Percentiles rank a stretch among this genome's conserved stretches.
Conservation (phyloP, 2,888 invertebrate species). For the Neocrepidodera transversa region DNA sequence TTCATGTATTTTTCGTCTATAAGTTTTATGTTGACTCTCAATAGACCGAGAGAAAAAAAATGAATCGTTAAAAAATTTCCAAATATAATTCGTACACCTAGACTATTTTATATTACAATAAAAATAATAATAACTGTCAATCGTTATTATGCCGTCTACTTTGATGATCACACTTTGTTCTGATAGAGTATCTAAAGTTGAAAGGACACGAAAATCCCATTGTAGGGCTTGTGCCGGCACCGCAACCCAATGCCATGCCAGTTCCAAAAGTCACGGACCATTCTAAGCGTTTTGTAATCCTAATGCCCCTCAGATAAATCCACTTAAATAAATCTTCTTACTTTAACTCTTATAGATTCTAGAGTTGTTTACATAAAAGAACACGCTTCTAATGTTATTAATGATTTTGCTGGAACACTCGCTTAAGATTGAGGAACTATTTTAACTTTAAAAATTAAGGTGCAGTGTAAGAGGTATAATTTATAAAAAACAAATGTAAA, state of each 20-base stretch:
- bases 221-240: constrained; percentile 31
- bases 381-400: constrained; percentile 31
- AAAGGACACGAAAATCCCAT: constrained; percentile 43
- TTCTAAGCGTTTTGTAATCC: constrained; percentile 39
- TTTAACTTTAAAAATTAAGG: constrained; percentile 4
- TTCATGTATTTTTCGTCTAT: background rate
- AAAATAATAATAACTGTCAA: constrained; percentile 21
- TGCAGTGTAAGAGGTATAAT: background rate
- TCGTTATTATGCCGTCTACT: constrained; percentile 20
- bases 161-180: constrained; percentile 30
- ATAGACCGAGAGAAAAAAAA: too few species aligned
- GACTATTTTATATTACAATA: constrained; percentile 2
- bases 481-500: too few species aligned
- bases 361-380: constrained; percentile 39
- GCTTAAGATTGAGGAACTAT: constrained; percentile 23
- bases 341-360: constrained; percentile 22
- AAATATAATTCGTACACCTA: background rate
- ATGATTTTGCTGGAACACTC: constrained; percentile 20
- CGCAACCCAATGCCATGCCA: constrained; percentile 30
- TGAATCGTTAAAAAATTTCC: too few species aligned
- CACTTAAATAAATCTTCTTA: constrained; percentile 43
- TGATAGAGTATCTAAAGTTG: constrained; percentile 34
- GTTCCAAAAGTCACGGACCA: constrained; percentile 24
- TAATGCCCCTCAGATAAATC: constrained; percentile 41
- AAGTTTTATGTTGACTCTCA: too few species aligned